Evolutionary conservation across 2,113 vertebrate species (phyloP), one percentile per base, ranked within the genome.

Genomic region (Plectropomus leopardus): DNA sequence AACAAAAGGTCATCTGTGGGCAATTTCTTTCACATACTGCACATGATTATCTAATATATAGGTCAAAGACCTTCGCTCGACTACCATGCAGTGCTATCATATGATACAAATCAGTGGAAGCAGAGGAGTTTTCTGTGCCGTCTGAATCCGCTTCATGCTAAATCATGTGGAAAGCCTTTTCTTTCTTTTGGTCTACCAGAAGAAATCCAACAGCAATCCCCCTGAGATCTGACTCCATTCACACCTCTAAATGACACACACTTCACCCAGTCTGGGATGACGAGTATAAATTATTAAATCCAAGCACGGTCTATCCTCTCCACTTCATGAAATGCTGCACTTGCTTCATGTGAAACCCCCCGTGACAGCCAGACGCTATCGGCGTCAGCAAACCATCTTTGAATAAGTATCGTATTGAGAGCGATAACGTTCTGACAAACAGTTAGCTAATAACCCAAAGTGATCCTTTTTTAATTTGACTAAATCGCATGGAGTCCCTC

Each of bases 401-500:
- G 72, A 83, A 75, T 76, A 69, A 82, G 75, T 63, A 76, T 74
- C 17, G 19, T 19, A 58, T 74, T 53, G 61, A 81, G 66, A 76
- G 85, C 1, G 72, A 86, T 84, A 78, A 83, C 42, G 60, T 54
- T 70, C 50, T 71, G 59, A 76, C 79, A 80, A 89, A 91, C 69
- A 57, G 68, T 75, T 71, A 50, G 63, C 78, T 81, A 82, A 91
- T 87, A 89, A 89, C 74, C 53, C 67, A 83, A 74, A 91, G 72
- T 83, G 78, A 86, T 86, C 80, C 80, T 82, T 88, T 87, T 86
- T 82, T 88, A 90, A 92, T 90, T 89, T 69, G 76, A 86, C 82
- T 78, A 68, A 81, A 82, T 87, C 21, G 19, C 26, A 88, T 64
- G 30, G 57, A 78, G 82, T 69, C 71, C 24, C 64, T 87, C 86